Evolutionary conservation across 2,888 invertebrate species (phyloP), one percentile per base, ranked within the genome.

Genomic region (Lycocerus yunnanus): DNA sequence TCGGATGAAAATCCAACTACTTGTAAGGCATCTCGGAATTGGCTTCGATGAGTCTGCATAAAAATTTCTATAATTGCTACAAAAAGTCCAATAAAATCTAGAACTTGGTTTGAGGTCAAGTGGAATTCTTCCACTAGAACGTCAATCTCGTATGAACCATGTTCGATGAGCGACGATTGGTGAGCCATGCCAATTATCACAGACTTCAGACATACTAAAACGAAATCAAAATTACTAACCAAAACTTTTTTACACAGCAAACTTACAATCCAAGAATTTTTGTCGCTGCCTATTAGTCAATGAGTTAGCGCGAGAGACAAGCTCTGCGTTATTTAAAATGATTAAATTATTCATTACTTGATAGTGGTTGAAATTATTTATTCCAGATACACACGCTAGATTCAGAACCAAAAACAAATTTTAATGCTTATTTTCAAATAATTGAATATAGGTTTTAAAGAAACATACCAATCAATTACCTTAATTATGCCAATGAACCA

Each of bases 1-100:
- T 79, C 79, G 43, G 5, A 2, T 1, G 43, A 43, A 43, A 43
- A 43, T 2, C 43, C 43, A 8, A n/a, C n/a, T n/a, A 1, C 43
- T 5, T n/a, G n/a, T 6, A 43, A n/a, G 0, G n/a, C 6, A 1
- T 43, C 43, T 43, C 8, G n/a, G 8, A 43, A 43, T 1, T n/a
- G 5, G n/a, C n/a, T n/a, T n/a, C 43, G 5, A 4, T 43, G 5
- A 2, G 5, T 43, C 8, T 43, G 43, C 43, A 43, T 43, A 13
- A 43, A 43, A 5, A n/a, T n/a, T 1, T 43, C 43, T 1, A 6
- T n/a, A 6, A 43, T n/a, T 1, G 6, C 8, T 1, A 43, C n/a
- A 43, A 6, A 43, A 13, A 43, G 13, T 5, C 43, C 43, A 5
- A 43, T n/a, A 4, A 43, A 6, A 2, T 43, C 43, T 1, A 43